Percentiles rank a stretch among this genome's conserved stretches.
phyloP scores from a whole-genome alignment of 1,140 invertebrate species.

The Homarus americanus region DNA sequence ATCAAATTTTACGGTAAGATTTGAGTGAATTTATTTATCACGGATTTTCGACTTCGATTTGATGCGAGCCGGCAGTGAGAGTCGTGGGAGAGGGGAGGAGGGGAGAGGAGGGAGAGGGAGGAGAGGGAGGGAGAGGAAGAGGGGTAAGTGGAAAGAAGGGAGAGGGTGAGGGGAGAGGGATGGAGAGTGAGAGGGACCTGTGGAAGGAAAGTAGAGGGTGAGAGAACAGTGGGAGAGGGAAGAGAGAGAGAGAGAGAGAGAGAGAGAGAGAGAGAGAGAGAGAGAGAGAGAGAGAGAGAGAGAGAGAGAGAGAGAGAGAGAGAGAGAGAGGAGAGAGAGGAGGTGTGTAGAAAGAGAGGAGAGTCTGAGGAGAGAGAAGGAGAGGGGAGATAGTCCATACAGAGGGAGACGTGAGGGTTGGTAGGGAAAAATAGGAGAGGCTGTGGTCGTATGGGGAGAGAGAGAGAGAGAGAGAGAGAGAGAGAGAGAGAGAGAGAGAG shows the following conservation, averaged over 20 bases:
- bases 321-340: neutral
- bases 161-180: neutral
- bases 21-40: constrained; percentile 65
- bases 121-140: no score
- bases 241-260: neutral
- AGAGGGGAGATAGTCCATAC: neutral
- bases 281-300: constrained; percentile 5
- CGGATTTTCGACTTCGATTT: constrained; percentile 63
- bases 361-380: neutral
- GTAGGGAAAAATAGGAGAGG: neutral
- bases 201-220: neutral
- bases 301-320: neutral
- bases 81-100: no score
- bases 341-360: neutral
- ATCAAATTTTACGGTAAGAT: constrained; percentile 62
- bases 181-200: neutral
- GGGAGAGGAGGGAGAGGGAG: no score
- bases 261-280: neutral
- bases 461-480: constrained; percentile 28
- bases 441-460: neutral
- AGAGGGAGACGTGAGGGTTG: neutral
- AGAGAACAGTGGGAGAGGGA: neutral
- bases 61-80: constrained; percentile 22
- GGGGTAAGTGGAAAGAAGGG: neutral
- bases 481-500: constrained; percentile 17